A percentile compares a stretch with the other conserved stretches of the same genome.
Conservation (phyloP, 1,140 invertebrate genomes). For the Orchestia grillus region DNA sequence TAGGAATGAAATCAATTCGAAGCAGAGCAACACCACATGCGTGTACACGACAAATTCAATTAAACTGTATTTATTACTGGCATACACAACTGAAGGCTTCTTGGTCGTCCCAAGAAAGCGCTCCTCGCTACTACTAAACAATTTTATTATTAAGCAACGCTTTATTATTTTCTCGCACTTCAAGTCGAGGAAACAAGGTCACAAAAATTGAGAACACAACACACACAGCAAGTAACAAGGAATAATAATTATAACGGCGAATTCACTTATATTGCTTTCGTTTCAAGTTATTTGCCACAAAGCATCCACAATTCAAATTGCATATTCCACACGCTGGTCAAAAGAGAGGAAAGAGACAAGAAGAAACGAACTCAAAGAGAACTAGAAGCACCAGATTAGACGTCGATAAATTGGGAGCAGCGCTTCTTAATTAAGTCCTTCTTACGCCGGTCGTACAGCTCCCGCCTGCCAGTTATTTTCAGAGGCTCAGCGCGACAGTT, state of each 20-base stretch:
- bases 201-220: slow-evolving; percentile 4
- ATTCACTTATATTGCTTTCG: slow-evolving; percentile 29
- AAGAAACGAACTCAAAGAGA: background rate
- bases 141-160: slow-evolving; percentile 16
- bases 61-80: slow-evolving; percentile 48
- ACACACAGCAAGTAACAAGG: background rate
- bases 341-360: background rate
- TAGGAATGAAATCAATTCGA: background rate
- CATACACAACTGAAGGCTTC: slow-evolving; percentile 36
- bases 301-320: slow-evolving; percentile 15
- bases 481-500: background rate
- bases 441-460: background rate
- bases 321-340: background rate
- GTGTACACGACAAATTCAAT: background rate
- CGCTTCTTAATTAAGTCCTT: background rate
- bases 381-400: background rate
- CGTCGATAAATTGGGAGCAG: background rate
- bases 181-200: slow-evolving; percentile 16
- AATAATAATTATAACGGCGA: background rate
- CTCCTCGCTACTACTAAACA: background rate
- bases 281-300: slow-evolving; percentile 20
- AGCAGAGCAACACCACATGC: background rate
- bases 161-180: background rate
- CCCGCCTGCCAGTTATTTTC: background rate
- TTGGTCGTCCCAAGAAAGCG: background rate